phyloP scores from a whole-genome alignment of 2,888 invertebrate species.

The Cheilosia urbana region DNA sequence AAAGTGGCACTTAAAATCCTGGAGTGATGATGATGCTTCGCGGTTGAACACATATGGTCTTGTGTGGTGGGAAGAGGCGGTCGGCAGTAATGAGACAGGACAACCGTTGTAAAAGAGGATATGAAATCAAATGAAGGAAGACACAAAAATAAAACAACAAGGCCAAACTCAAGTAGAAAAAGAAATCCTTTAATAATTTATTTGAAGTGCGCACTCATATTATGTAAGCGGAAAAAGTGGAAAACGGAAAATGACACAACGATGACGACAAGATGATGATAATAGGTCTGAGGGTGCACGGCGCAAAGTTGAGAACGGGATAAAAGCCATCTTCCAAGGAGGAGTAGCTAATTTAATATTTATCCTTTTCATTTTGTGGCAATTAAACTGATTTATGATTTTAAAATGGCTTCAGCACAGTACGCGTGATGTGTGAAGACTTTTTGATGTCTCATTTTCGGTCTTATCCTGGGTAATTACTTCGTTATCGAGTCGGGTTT shows the following conservation, averaged over 20 bases:
- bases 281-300: slow-evolving; percentile 5
- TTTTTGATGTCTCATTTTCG: slow-evolving; percentile 53
- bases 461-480: slow-evolving; percentile 17
- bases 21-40: slow-evolving; percentile 73
- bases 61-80: slow-evolving; percentile 13
- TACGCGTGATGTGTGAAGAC: slow-evolving; percentile 27
- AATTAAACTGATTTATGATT: slow-evolving; percentile 75
- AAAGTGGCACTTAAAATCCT: slow-evolving; percentile 72
- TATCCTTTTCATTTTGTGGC: slow-evolving; percentile 73
- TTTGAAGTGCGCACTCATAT: slow-evolving; percentile 57
- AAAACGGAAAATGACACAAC: slow-evolving; percentile 48
- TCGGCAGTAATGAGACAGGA: slow-evolving; percentile 17
- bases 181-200: slow-evolving; percentile 72
- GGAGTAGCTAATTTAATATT: slow-evolving; percentile 72
- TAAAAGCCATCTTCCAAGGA: slow-evolving; percentile 42
- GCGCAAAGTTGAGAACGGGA: neutral
- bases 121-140: slow-evolving; percentile 48
- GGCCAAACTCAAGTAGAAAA: slow-evolving; percentile 63
- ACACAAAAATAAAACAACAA: slow-evolving; percentile 29
- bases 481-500: slow-evolving; percentile 11
- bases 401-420: slow-evolving; percentile 60
- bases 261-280: slow-evolving; percentile 34
- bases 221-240: slow-evolving; percentile 49
- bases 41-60: slow-evolving; percentile 68
- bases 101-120: neutral